Evolutionary conservation across 2,888 invertebrate species (phyloP), one percentile per base, ranked within the genome.

Genomic region (Imbricaverruca yamaguchii): DNA sequence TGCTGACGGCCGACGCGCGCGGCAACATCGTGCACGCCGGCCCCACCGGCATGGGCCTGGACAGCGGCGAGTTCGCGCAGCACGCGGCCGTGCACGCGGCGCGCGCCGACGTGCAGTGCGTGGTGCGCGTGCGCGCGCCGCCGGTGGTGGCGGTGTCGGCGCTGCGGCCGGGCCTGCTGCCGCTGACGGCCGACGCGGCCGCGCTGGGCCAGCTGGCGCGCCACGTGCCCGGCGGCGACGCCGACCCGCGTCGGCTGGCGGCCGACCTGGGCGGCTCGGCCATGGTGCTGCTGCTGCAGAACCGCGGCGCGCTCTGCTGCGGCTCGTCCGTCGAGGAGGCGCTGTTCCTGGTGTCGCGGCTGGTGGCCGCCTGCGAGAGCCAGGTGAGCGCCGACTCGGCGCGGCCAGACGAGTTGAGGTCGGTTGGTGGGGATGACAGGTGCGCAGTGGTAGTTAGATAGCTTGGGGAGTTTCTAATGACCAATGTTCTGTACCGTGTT

Each of bases 251-350:
- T 87, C 93, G 93, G 87, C 90, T 98, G 85, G 92, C 94, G 81
- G 91, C 96, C 83, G 94, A 94, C 85, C 91, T 98, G 84, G 97
- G 97, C 0, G 97, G 97, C n/a, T 92, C 92, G 85, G 95, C 95
- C 87, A 98, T 97, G 90, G 95, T 90, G 74, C 87, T 91, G 88
- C 87, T 97, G 86, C 89, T 97, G 86, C 90, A 92, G 84, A 94
- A 94, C 88, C 92, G 94, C 86, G 94, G 97, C 83, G 95, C 96
- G 53, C 91, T 98, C 65, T 95, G 97, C 87, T 96, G 97, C 89
- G 98, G 98, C 61, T 94, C 94, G 86, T 94, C 96, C 9, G 92
- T 98, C 81, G 99, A 99, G 89, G 98, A 99, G 89, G 97, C 98
- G 39, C 97, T 96, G 87, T 93, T 90, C 88, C 92, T 93, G 86